Percentiles rank a stretch among this genome's conserved stretches.
phyloP scores from a whole-genome alignment of 2,888 invertebrate genomes.

The Escarpia spicata region DNA sequence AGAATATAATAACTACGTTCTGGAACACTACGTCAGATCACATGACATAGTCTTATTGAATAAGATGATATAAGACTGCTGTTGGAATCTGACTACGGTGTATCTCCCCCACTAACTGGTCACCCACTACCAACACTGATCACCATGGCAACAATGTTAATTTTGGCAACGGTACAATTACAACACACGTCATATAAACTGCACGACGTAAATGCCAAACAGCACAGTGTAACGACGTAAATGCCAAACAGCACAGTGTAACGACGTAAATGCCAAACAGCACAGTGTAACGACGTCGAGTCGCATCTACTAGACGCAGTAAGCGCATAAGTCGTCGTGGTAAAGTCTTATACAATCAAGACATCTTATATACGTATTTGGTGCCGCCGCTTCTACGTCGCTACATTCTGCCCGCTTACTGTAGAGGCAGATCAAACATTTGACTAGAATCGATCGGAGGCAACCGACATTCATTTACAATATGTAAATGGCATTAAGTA shows the following conservation, averaged over 20 bases:
- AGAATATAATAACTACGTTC: background rate
- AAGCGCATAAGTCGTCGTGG: background rate
- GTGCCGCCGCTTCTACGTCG: background rate
- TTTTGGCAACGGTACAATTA: background rate
- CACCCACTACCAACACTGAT: background rate
- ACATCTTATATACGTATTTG: background rate
- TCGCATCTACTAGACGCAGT: background rate
- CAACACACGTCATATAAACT: background rate
- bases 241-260: background rate
- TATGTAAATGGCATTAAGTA: background rate
- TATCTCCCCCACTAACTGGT: background rate
- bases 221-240: background rate
- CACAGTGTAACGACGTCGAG: background rate
- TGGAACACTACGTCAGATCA: background rate
- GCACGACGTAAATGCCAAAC: background rate
- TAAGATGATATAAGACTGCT: background rate
- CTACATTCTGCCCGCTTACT: background rate
- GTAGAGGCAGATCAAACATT: background rate
- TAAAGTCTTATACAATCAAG: background rate
- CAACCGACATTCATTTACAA: background rate
- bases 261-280: background rate
- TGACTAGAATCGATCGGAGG: slow-evolving; percentile 4
- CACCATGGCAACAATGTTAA: background rate
- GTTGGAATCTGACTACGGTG: background rate
- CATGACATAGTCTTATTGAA: background rate